These are phyloP conservation scores for Noctua janthina DNA, from an alignment of 2,888 invertebrate species.

Conservation along the genomic window DNA sequence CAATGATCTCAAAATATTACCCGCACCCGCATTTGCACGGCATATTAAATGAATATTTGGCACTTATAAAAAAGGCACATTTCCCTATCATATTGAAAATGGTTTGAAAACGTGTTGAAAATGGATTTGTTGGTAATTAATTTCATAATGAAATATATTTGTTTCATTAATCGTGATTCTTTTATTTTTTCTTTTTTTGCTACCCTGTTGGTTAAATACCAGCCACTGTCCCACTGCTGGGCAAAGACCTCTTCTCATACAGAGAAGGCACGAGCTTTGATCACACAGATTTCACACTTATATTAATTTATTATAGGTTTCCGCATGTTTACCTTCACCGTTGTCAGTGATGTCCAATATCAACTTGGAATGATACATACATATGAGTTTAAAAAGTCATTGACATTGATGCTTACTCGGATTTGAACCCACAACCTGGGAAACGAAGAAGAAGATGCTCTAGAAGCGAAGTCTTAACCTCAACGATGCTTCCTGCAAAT, in stretches of 20 bases:
- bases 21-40: conserved; percentile 83
- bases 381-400: neutral
- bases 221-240: neutral
- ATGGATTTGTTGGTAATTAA: conserved; percentile 91
- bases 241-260: neutral
- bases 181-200: conserved; percentile 76
- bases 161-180: conserved; percentile 86
- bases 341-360: neutral
- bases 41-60: conserved; percentile 89
- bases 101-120: conserved; percentile 90
- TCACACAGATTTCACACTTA: neutral
- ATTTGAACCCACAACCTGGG: neutral
- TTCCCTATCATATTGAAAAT: conserved; percentile 89
- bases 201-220: neutral
- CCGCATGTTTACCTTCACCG: neutral
- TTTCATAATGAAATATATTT: conserved; percentile 91
- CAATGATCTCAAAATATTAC: conserved; percentile 85
- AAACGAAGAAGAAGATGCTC: too few relatives aligned
- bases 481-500: too few relatives aligned
- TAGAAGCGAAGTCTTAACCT: too few relatives aligned
- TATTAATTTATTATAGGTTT: too few relatives aligned
- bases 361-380: neutral
- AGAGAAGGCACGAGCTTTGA: neutral
- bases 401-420: neutral
- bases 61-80: conserved; percentile 90